Conservation (phyloP, 2,797 vertebrate species). For the Sebastiscus albofasciatus region DNA sequence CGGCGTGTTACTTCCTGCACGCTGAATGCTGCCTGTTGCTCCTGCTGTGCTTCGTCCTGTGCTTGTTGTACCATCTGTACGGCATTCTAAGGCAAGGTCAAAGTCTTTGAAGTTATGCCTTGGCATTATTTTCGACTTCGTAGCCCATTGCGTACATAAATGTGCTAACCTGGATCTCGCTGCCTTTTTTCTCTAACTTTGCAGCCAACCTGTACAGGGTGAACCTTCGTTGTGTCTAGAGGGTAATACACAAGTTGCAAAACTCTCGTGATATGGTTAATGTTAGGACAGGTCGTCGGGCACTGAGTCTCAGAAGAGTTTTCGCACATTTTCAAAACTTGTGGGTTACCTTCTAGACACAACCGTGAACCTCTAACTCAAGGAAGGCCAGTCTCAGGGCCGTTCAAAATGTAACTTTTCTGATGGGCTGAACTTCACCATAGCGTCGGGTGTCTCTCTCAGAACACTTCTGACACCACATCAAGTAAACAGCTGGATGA, state of each 20-base stretch:
- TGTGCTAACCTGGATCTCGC: background rate
- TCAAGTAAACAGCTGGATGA: background rate
- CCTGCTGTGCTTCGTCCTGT: background rate
- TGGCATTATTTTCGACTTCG: background rate
- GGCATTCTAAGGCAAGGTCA: background rate
- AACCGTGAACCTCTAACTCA: conserved; percentile 1
- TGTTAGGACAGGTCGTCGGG: too few species aligned
- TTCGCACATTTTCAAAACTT: too few species aligned
- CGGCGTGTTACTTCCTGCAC: background rate
- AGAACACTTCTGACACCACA: background rate
- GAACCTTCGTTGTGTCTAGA: background rate
- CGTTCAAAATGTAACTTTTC: background rate
- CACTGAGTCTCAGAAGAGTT: too few species aligned
- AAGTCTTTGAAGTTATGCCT: background rate
- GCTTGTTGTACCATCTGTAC: background rate
- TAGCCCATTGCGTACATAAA: background rate
- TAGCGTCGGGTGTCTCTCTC: background rate
- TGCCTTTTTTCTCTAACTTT: background rate
- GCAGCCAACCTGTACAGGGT: background rate
- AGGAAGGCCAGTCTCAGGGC: background rate
- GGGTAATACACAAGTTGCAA: too few species aligned
- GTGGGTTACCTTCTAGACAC: too few species aligned
- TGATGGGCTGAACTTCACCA: rapidly evolving
- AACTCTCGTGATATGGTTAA: too few species aligned
- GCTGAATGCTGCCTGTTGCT: background rate